Base-by-base conservation (phyloP, 2,797 vertebrate genomes). In the Sebastes kiyomatsui region DNA sequence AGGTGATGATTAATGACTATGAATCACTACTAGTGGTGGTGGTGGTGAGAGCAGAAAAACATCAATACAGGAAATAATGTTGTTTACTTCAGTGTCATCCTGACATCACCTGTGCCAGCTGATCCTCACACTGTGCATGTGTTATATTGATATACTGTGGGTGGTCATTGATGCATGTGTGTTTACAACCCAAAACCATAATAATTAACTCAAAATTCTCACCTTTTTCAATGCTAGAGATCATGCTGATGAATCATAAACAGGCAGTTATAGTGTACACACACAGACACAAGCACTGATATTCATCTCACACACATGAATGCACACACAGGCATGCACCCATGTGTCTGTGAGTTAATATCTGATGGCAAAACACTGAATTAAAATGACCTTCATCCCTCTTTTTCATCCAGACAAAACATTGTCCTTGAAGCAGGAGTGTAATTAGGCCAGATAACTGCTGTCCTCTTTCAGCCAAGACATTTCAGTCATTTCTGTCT, bases 311-410 rank as follows among this genome's bases (percentile, higher is more conserved):
- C 62, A 79, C 67, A 77, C 14, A 42, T 7, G 7, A 22, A 75
- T 22, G 52, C 56, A 72, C 30, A 61, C 65, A 4, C 25, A 4
- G 18, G 20, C 13, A 13, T 38, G 35, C 68, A 81, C 58, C 49
- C 60, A 20, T 23, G 54, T 77, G 62, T 83, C 75, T 87, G 38
- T 86, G 38, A 77, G 76, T 75, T 81, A 6, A 54, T 28, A 80
- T 90, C 35, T 89, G 79, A 84, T 79, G 71, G 35, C 70, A 83
- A 69, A 90, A 86, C 85, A 87, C 20, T 64, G 73, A 58, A 79
- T 84, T 81, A 79, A 81, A 85, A 80, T 72, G 79, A 88, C 87
- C 89, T 86, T 87, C 82, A 72, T 87, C 9, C 23, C 23, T 80
- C n/a, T 78, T 72, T 68, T 75, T 30, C 25, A 56, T 64, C 20